Evolutionary conservation across 2,113 vertebrate species (phyloP).

Genomic region (Aegithalos caudatus): DNA sequence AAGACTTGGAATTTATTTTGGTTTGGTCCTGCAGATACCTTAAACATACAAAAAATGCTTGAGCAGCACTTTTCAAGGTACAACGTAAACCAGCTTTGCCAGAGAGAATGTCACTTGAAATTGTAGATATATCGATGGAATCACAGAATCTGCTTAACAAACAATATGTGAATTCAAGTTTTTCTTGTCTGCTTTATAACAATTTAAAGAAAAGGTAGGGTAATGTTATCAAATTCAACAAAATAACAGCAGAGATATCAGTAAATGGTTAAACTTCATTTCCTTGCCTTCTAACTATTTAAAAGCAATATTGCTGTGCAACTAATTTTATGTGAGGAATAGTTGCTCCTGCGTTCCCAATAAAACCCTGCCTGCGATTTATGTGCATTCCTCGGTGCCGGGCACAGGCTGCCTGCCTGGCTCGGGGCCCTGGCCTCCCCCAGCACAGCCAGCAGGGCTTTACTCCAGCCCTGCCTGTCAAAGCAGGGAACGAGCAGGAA

Average conservation of each 20-base stretch:
- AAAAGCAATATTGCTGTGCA: constrained; percentile 55
- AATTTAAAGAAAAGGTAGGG: background rate
- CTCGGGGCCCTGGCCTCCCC: background rate
- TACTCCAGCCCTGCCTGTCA: background rate
- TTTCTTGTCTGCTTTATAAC: background rate
- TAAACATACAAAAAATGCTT: constrained; percentile 35
- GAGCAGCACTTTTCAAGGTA: constrained; percentile 33
- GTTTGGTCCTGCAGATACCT: background rate
- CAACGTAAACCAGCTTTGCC: constrained; percentile 50
- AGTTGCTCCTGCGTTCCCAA: constrained; percentile 53
- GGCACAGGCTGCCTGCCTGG: constrained; percentile 44
- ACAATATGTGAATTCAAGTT: background rate
- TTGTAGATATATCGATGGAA: constrained; percentile 10
- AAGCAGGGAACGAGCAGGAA: background rate
- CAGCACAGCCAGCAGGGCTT: background rate
- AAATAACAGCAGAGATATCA: constrained; percentile 9
- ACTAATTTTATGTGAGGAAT: constrained; percentile 67
- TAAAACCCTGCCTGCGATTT: constrained; percentile 65
- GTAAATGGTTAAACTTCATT: constrained; percentile 58
- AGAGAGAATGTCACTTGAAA: constrained; percentile 57
- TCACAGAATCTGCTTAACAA: constrained; percentile 53
- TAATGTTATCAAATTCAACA: constrained; percentile 18
- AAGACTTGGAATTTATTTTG: background rate
- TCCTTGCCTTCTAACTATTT: constrained; percentile 62
- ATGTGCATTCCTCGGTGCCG: constrained; percentile 70